phyloP scores from a whole-genome alignment of 1,140 invertebrate species.

The honey bee (Apis mellifera) region Amel_HAv3.1 CM009931.2:20906501-20907000 shows the following conservation, averaged over 20 bases:
- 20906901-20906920: neutral
- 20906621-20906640: conserved; percentile 25
- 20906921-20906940: conserved; percentile 9
- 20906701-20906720: conserved; percentile 45
- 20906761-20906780: neutral
- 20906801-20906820: conserved; percentile 47
- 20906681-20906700: conserved; percentile 49
- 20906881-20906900: conserved; percentile 11
- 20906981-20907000: neutral
- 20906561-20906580: neutral
- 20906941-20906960: neutral
- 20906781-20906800: neutral
- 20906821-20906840: conserved; percentile 48
- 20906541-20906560: no score
- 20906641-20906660: conserved; percentile 44
- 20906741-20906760: neutral
- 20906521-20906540: conserved; percentile 5
- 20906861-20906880: neutral
- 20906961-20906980: neutral
- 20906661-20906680: conserved; percentile 36
- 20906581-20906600: conserved; percentile 14
- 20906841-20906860: conserved; percentile 47
- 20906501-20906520: no score
- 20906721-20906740: conserved; percentile 42
- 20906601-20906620: conserved; percentile 36